phyloP scores from a whole-genome alignment of 2,113 vertebrate genomes.

The Austrofundulus limnaeus region DNA sequence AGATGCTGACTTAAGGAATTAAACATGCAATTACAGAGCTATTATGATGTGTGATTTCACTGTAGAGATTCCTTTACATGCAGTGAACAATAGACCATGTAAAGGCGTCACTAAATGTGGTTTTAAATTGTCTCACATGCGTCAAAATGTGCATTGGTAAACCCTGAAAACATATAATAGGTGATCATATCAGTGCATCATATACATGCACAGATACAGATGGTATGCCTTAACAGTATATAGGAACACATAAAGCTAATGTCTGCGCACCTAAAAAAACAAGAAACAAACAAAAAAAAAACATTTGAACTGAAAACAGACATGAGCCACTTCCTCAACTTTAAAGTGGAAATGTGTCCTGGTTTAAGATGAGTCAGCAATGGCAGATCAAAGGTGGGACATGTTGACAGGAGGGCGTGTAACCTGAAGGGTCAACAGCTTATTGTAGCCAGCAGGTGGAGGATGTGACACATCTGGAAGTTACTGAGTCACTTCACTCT shows the following conservation, averaged over 20 bases:
- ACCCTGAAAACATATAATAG: too few relatives aligned
- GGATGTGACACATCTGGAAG: conserved; percentile 14
- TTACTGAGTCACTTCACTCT: conserved; percentile 22
- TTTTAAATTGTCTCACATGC: too few relatives aligned
- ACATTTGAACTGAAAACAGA: conserved; percentile 32
- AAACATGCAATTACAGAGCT: neutral
- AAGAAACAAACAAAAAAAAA: conserved; percentile 17
- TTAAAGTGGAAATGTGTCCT: conserved; percentile 5
- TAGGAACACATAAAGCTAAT: conserved; percentile 36
- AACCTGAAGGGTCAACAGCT: conserved; percentile 32
- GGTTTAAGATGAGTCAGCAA: conserved; percentile 39
- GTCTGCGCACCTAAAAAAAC: neutral
- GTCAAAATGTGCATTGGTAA: too few relatives aligned
- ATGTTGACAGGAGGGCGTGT: conserved; percentile 34
- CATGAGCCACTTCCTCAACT: conserved; percentile 57
- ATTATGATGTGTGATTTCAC: neutral
- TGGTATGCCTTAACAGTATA: conserved; percentile 5
- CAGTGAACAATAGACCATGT: conserved; percentile 25
- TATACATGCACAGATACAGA: too few relatives aligned
- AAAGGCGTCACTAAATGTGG: neutral
- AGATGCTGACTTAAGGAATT: conserved; percentile 6
- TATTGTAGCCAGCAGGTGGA: conserved; percentile 15
- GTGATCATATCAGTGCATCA: too few relatives aligned
- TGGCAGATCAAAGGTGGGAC: conserved; percentile 1
- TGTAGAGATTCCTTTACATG: conserved; percentile 15